Conservation (phyloP, 2,797 vertebrate species). For the Echeneis naucrates region DNA sequence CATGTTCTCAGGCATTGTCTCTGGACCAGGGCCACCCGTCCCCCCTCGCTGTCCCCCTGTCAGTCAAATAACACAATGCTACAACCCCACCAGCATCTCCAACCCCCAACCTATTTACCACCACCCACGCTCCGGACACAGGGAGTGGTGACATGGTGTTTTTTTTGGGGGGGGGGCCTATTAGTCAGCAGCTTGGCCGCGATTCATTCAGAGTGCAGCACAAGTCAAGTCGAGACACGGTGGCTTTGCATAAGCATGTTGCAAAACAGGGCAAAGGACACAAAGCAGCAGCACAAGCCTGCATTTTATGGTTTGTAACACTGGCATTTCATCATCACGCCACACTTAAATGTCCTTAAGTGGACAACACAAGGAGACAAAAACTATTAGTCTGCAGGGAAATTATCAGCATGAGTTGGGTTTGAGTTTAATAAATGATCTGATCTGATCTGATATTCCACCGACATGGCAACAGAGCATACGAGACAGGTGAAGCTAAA, state of each 20-base stretch:
- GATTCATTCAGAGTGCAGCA: slow-evolving; percentile 48
- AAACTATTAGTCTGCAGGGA: too few species aligned
- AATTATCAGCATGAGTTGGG: too few species aligned
- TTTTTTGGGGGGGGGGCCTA: slow-evolving; percentile 60
- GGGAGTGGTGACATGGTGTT: slow-evolving; percentile 72
- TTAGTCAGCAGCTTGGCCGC: slow-evolving; percentile 74
- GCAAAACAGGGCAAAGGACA: slow-evolving; percentile 26
- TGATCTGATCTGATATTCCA: too few species aligned
- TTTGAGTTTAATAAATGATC: too few species aligned
- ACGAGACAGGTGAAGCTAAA: too few species aligned
- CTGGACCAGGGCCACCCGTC: slow-evolving; percentile 59
- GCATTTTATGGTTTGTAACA: not conserved
- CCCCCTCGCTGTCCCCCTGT: slow-evolving; percentile 70
- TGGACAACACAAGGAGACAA: not conserved
- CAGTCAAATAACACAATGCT: slow-evolving; percentile 73
- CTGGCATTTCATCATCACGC: not conserved
- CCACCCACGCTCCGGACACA: slow-evolving; percentile 69
- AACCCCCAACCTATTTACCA: slow-evolving; percentile 67
- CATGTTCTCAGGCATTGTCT: slow-evolving; percentile 72
- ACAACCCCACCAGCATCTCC: slow-evolving; percentile 38
- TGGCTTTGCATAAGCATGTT: slow-evolving; percentile 38
- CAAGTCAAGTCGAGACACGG: slow-evolving; percentile 64
- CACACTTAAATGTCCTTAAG: not conserved
- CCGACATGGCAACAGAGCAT: too few species aligned
- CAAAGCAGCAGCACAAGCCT: not conserved